Conservation (phyloP, 2,888 invertebrate genomes). For the Perdita meconis region DNA sequence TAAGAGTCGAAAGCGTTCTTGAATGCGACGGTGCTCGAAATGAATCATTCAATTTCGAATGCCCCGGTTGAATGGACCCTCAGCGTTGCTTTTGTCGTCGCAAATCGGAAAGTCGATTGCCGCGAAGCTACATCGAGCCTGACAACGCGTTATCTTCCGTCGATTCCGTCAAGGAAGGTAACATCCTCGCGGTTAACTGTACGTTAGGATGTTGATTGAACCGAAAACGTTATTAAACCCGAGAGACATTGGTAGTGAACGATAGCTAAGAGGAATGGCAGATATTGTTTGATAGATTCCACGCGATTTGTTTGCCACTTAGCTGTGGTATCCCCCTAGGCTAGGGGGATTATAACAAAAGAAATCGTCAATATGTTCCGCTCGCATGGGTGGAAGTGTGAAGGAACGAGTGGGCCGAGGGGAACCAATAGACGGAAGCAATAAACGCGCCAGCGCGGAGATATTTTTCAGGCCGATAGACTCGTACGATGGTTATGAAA, state of each 20-base stretch:
- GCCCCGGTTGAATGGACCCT: conserved; percentile 20
- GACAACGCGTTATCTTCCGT: conserved; percentile 41
- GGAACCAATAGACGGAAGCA: conserved; percentile 30
- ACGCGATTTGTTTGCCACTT: conserved; percentile 12
- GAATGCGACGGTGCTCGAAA: background rate
- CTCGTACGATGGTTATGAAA: conserved; percentile 74
- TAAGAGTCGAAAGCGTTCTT: background rate
- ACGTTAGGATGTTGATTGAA: too few relatives aligned
- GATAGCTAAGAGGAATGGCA: background rate
- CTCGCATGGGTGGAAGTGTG: background rate
- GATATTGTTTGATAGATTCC: conserved; percentile 6
- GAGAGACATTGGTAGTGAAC: too few relatives aligned
- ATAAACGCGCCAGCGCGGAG: conserved; percentile 37
- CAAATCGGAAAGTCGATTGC: conserved; percentile 65
- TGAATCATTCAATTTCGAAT: conserved; percentile 28
- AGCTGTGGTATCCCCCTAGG: background rate
- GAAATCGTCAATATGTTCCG: conserved; percentile 24
- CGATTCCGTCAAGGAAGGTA: conserved; percentile 45
- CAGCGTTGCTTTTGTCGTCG: conserved; percentile 30
- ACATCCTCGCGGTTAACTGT: too few relatives aligned
- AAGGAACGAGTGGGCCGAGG: conserved; percentile 1
- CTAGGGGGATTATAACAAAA: conserved; percentile 22
- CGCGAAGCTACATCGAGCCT: conserved; percentile 36
- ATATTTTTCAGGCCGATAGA: conserved; percentile 58
- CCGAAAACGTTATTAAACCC: too few relatives aligned